Evolutionary conservation across 2,888 invertebrate species (phyloP), one percentile per base, ranked within the genome.

Genomic region (Xiphydria camelus): DNA sequence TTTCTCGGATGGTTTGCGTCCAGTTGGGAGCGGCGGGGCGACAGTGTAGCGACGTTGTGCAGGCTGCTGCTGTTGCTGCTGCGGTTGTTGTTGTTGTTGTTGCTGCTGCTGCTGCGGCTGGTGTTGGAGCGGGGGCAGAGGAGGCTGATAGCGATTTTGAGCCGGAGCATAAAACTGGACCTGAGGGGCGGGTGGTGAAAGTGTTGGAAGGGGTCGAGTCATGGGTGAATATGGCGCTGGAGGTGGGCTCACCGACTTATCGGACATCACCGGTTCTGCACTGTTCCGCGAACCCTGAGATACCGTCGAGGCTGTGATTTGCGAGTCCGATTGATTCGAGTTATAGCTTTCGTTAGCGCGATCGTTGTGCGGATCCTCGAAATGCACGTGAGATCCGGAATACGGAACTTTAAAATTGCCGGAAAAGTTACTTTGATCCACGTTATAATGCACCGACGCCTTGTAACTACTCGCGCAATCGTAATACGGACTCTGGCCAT

Each of bases 111-210:
- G 55, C 17, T 55, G 57, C 14, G 49, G 49, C 31, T 55, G 54
- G 19, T 61, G 52, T 35, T 57, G 53, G 12, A 58, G 46, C 38
- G 57, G 55, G 43, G 55, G 51, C 47, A 56, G 34, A 48, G 60
- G 57, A 35, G 63, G 60, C 44, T 64, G 64, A 51, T 64, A 66
- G 40, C 64, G 68, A 37, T 59, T 66, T 44, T 64, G 22, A 29
- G 43, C 52, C 36, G 61, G 53, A 19, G 54, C 46, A 51, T 66
- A 73, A 49, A 69, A 67, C 62, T 70, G 74, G 51, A 73, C 73
- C 73, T 74, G 74, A 49, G 61, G 57, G 55, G 63, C 59, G 61
- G 70, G 61, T 34, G 71, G 69, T 61, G 71, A 71, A 46, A 68
- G 51, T 59, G 61, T 70, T 60, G 66, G 72, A 62, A 61, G 58